These are phyloP conservation scores for Orthonevra nobilis DNA, from an alignment of 2,888 invertebrate species.

Conservation along the genomic window DNA sequence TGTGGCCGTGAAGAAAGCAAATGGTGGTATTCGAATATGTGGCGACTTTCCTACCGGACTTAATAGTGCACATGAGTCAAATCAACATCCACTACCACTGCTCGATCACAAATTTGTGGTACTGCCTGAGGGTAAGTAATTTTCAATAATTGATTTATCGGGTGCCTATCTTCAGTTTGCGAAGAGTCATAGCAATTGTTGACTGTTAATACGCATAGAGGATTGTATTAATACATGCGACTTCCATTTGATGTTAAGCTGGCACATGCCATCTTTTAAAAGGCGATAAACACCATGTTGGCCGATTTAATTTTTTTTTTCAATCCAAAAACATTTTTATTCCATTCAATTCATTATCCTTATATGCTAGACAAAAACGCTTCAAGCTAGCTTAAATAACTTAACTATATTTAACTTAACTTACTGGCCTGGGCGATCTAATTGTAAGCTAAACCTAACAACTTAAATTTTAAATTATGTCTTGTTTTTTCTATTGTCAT, in stretches of 20 bases:
- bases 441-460: too few species aligned
- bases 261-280: slow-evolving; percentile 66
- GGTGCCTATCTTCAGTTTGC: slow-evolving; percentile 71
- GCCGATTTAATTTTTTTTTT: too few species aligned
- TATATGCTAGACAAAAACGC: too few species aligned
- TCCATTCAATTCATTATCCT: too few species aligned
- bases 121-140: slow-evolving; percentile 42
- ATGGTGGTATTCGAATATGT: slow-evolving; percentile 68
- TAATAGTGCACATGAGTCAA: slow-evolving; percentile 46
- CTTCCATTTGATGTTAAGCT: slow-evolving; percentile 67
- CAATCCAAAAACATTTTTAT: too few species aligned
- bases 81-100: slow-evolving; percentile 65
- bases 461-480: too few species aligned
- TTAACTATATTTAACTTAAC: too few species aligned
- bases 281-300: slow-evolving; percentile 66
- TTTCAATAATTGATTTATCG: slow-evolving; percentile 60
- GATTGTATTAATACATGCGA: slow-evolving; percentile 52
- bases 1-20: too few species aligned
- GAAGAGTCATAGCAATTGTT: slow-evolving; percentile 58
- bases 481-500: too few species aligned
- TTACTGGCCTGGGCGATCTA: too few species aligned
- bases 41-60: slow-evolving; percentile 70
- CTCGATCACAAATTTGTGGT: slow-evolving; percentile 67
- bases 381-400: too few species aligned
- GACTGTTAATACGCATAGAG: slow-evolving; percentile 60